Base-by-base conservation (phyloP, 2,888 invertebrate species). In the Aproaerema taeniolella region DNA sequence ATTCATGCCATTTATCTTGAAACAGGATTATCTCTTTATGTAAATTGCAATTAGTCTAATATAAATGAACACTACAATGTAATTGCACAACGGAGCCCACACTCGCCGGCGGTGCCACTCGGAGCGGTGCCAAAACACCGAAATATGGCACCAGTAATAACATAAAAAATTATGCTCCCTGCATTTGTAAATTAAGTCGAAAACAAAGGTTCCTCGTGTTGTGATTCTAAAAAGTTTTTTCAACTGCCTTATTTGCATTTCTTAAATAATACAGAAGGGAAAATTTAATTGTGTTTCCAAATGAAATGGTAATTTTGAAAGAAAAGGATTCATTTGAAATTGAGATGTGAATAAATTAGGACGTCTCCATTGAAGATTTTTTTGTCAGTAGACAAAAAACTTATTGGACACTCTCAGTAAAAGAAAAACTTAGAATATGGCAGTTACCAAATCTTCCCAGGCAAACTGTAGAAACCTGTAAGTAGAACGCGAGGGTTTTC, bases 11-110 rank as follows among this genome's bases (percentile, higher is more conserved):
- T 25, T 34, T 34, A 14, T 25, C 25, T 25, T 13, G 34, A n/a
- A 30, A 14, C 25, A 25, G 34, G 24, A 25, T 34, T 34, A 34
- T 34, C 34, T 34, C 14, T 25, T 14, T 34, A 34, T 34, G 34
- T 25, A 25, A 34, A 25, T 25, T 16, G 9, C 34, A 34, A 34
- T 34, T 34, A 34, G 34, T 20, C 20, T 34, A 25, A n/a, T 20
- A 34, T 20, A 20, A 34, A 24, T 20, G 13, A 34, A 34, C 6
- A 1, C 40, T 2, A 14, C 50, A 20, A 14, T 25, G 25, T 10
- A 14, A 25, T 25, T n/a, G n/a, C n/a, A n/a, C n/a, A n/a, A n/a
- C 13, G 13, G 10, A 9, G n/a, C 4, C 3, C 5, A 8, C n/a
- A 5, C 15, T 8, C 33, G 9, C 9, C 7, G 9, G 25, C n/a